Evolutionary conservation across 1,140 invertebrate genomes (phyloP).

Genomic region (Heliconius eleuchia): DNA sequence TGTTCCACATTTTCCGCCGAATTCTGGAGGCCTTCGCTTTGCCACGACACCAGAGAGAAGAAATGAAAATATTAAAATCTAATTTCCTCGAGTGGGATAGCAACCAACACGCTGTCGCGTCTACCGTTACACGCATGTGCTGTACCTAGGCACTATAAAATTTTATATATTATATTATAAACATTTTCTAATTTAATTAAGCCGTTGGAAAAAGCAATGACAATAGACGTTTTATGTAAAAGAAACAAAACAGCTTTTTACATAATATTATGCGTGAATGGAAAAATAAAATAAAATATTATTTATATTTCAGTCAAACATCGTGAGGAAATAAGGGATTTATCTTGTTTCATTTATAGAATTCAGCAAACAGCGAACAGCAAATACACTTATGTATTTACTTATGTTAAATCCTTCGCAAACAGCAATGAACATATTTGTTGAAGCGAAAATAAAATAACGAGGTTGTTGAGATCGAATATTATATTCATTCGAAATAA

Average conservation of each 20-base stretch:
- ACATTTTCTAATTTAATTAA: no score
- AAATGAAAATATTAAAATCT: no score
- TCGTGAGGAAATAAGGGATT: constrained; percentile 9
- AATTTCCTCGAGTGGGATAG: no score
- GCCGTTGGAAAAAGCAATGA: neutral
- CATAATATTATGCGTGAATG: neutral
- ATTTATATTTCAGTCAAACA: neutral
- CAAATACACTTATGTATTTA: constrained; percentile 6
- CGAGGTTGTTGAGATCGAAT: constrained; percentile 2
- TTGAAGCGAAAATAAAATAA: constrained; percentile 2
- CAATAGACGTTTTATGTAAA: no score
- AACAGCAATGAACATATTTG: neutral
- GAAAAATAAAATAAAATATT: neutral
- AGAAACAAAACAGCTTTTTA: no score
- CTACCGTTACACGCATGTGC: no score
- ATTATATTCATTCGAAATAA: neutral
- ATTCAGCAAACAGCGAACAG: neutral
- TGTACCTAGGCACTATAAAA: neutral
- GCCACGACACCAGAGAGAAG: no score
- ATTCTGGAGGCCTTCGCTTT: no score
- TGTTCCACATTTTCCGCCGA: no score
- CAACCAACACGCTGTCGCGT: no score
- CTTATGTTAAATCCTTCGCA: constrained; percentile 1
- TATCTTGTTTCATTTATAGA: constrained; percentile 17
- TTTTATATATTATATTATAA: neutral